Evolutionary conservation across 2,797 vertebrate genomes (phyloP), one percentile per base, ranked within the genome.

Genomic region (Xenopus petersii): DNA sequence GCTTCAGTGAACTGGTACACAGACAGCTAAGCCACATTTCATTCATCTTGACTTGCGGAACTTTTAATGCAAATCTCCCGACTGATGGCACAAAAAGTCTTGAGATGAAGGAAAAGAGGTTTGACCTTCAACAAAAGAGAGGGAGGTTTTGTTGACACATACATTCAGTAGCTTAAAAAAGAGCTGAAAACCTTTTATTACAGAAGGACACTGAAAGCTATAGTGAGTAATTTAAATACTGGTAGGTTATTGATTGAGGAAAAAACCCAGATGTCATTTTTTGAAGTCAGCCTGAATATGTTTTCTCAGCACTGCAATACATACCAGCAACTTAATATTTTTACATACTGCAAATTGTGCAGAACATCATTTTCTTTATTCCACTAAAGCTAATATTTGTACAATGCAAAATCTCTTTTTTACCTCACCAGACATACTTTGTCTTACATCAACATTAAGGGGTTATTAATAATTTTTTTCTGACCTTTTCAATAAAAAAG

Each of bases 81-180:
- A 56, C 54, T 56, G 54, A 56, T 56, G 54, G 54, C 54, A 56
- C 54, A 56, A 16, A 51, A 51, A 56, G 16, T 56, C 54, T 56
- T 8, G 2, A 56, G 54, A 12, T 56, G 54, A n/a, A 51, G 7
- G 16, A 17, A 56, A 16, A 17, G 54, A 56, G 15, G 54, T 56
- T 56, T 56, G 54, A 56, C 54, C 54, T 56, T 56, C 54, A 56
- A 56, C 54, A 56, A 17, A 56, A 17, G 54, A 17, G 16, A 56
- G 54, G 54, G 13, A 56, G 54, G 54, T 17, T 56, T 56, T 56
- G 54, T 56, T 56, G 54, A 56, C 54, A 56, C 16, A 56, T 8
- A 56, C 54, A 56, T 16, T 56, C 54, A 56, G 9, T 56, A 56
- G 54, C 54, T 56, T 56, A 56, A 56, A 51, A 56, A 56, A 56